These are phyloP conservation scores for Labeo rohita DNA, from an alignment of 2,113 vertebrate genomes.

Conservation along the genomic window DNA sequence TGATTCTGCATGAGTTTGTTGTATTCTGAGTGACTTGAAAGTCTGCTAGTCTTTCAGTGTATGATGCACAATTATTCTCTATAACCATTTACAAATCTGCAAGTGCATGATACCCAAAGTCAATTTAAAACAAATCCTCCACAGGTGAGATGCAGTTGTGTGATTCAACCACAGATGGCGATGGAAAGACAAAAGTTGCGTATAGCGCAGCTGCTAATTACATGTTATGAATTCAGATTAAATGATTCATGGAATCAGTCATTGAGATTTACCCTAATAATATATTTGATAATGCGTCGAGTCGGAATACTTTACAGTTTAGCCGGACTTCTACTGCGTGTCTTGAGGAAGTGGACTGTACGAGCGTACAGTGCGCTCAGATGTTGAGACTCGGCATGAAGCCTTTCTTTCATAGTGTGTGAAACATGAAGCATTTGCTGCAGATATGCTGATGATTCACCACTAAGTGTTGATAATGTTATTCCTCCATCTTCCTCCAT, in stretches of 20 bases:
- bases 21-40: neutral
- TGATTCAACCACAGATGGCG: neutral
- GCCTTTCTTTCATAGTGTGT: slow-evolving; percentile 2
- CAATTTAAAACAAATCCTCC: neutral
- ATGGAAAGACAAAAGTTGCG: neutral
- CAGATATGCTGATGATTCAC: slow-evolving; percentile 55
- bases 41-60: neutral
- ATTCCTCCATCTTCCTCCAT: slow-evolving; percentile 42
- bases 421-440: slow-evolving; percentile 47
- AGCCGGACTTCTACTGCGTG: neutral
- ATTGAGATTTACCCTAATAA: neutral
- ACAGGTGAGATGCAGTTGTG: neutral
- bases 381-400: slow-evolving; percentile 19
- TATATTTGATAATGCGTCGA: neutral
- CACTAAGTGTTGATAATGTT: slow-evolving; percentile 53
- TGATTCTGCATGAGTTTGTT: neutral
- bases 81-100: neutral
- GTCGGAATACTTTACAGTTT: neutral
- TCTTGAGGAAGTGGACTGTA: neutral
- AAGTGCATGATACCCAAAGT: neutral
- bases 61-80: neutral
- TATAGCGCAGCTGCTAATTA: too few species aligned
- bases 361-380: neutral
- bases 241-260: too few species aligned
- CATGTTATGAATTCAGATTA: too few species aligned